phyloP scores from a whole-genome alignment of 1,140 invertebrate genomes.

The Philopotamus ludificatus region DNA sequence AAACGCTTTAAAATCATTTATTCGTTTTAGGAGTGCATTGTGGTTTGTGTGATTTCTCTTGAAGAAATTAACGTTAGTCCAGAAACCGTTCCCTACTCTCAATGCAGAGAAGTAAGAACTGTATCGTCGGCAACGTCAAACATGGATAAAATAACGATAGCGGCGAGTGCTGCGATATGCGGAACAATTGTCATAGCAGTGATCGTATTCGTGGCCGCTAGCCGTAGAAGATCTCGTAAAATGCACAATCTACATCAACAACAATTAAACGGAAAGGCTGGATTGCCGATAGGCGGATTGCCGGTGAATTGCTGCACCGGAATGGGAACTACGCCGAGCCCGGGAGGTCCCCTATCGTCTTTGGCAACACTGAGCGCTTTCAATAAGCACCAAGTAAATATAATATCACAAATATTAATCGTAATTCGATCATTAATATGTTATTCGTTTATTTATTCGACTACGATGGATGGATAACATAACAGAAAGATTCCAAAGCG shows the following conservation, averaged over 20 bases:
- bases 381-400: slow-evolving; percentile 75
- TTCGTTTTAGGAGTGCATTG: slow-evolving; percentile 82
- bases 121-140: slow-evolving; percentile 77
- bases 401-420: no score
- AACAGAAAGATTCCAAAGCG: no score
- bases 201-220: slow-evolving; percentile 83
- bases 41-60: slow-evolving; percentile 87
- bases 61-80: slow-evolving; percentile 84
- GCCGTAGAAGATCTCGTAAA: slow-evolving; percentile 70
- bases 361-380: slow-evolving; percentile 77
- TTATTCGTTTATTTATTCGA: no score
- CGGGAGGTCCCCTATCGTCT: slow-evolving; percentile 75
- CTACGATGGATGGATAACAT: no score
- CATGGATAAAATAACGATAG: slow-evolving; percentile 94
- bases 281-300: slow-evolving; percentile 66
- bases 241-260: slow-evolving; percentile 71
- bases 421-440: no score
- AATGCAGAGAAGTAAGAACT: slow-evolving; percentile 86
- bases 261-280: slow-evolving; percentile 62
- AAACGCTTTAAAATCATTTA: slow-evolving; percentile 13
- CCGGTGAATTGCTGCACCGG: slow-evolving; percentile 74
- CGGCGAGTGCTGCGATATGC: slow-evolving; percentile 88
- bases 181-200: slow-evolving; percentile 87
- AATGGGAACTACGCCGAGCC: slow-evolving; percentile 68
- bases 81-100: slow-evolving; percentile 78